A percentile compares a stretch with the other conserved stretches of the same genome.
phyloP scores from a whole-genome alignment of 2,797 vertebrate species.

The Enteromius trimaculatus region DNA sequence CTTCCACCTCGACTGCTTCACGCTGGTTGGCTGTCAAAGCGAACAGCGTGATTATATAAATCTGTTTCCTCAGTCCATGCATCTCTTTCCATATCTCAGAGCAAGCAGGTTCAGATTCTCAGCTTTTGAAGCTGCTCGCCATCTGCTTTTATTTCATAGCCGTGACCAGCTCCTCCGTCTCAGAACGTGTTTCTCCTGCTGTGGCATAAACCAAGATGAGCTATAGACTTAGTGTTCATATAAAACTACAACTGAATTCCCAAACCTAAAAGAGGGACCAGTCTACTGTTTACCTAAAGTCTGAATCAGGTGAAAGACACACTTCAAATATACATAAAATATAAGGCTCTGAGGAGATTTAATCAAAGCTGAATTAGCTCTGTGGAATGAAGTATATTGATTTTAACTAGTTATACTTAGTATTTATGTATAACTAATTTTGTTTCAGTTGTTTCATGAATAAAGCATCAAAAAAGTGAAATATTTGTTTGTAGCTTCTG shows the following conservation, averaged over 20 bases:
- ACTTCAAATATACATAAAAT: not conserved
- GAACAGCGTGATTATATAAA: slow-evolving; percentile 6
- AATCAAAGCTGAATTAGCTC: not conserved
- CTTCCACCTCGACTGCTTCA: not conserved
- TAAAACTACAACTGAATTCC: not conserved
- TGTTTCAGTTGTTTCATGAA: not conserved
- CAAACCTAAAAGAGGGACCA: not conserved
- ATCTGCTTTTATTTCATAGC: not conserved
- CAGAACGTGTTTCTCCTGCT: slow-evolving; percentile 7
- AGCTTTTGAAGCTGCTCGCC: slow-evolving; percentile 12
- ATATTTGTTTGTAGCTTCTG: not conserved
- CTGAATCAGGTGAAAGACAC: not conserved
- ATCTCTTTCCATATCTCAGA: slow-evolving; percentile 18
- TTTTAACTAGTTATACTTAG: not conserved
- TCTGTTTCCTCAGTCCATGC: slow-evolving; percentile 3
- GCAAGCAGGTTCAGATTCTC: not conserved
- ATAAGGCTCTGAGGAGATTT: not conserved
- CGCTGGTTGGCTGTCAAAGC: not conserved
- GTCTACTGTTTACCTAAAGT: not conserved
- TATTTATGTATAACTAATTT: not conserved
- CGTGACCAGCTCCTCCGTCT: not conserved
- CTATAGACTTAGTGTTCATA: not conserved
- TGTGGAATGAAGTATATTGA: not conserved
- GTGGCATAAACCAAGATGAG: not conserved
- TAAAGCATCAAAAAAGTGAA: not conserved